Evolutionary conservation across 2,797 vertebrate species (phyloP), one percentile per base, ranked within the genome.

Genomic region (Oryzias sinensis): DNA sequence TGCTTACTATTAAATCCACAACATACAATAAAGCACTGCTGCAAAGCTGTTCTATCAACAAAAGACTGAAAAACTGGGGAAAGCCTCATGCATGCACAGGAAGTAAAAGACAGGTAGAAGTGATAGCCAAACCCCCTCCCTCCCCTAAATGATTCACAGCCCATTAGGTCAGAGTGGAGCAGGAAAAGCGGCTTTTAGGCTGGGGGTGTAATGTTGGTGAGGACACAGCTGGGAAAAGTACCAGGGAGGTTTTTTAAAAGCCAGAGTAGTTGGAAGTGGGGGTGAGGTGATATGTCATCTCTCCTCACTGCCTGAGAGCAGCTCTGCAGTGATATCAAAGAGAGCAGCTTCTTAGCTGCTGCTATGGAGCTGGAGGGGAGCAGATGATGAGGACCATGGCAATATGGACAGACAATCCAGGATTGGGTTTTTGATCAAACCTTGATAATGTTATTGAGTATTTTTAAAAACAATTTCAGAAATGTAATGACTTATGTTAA

Each of bases 171-270:
- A 76, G 74, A 77, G 64, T 55, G 4, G 64, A 77, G 59, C 63
- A 60, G 59, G 58, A 70, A 75, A 62, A 25, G 5, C 37, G 7
- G 68, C 76, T 82, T 81, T 79, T 51, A 76, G 78, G 53, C 74
- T 51, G 43, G 16, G 6, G 15, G 70, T 75, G 84, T 81, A 76
- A 75, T 57, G 50, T 37, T 45, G 65, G 58, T 50, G 52, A 69
- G 74, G 74, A 68, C 74, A 52, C 47, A 22, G 67, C 73, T 44
- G 58, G 49, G 61, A 68, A 64, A 74, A 68, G 51, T 68, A 42
- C 70, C 18, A 44, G 50, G 54, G 66, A 70, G 71, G 65, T 56
- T 72, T 81, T 37, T 87, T 88, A 86, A 87, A 89, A 88, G 84
- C 76, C 62, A 6, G 55, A 51, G 69, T 25, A 59, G 61, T 68